Evolutionary conservation across 2,113 vertebrate genomes (phyloP), one percentile per base, ranked within the genome.

Genomic region (Xyliphius kryptos): DNA sequence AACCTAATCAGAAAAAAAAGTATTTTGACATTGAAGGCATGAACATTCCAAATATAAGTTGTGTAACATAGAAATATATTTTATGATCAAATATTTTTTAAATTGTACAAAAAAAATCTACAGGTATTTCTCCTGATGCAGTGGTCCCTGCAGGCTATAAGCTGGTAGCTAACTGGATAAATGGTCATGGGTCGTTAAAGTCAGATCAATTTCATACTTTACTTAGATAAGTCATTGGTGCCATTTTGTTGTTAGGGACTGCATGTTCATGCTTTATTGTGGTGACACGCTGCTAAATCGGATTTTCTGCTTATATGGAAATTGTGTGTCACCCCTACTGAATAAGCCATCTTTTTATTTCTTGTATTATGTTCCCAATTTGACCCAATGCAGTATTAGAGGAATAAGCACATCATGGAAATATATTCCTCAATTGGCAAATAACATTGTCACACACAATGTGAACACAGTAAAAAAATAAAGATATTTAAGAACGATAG

Each of bases 221-320:
- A 70, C 72, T 41, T 26, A 82, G 82, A 84, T 46, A 46, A 78
- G 68, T 44, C 60, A 50, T 61, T 70, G 26, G 48, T 49, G 66
- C 60, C 56, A 48, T 63, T 74, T 56, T 66, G 63, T 78, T 80
- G 76, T 72, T 72, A 71, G 80, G 59, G 73, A 68, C 70, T n/a
- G 71, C 53, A 76, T 66, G 49, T 79, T 77, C 64, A 73, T 69
- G 22, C 77, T 85, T 89, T 88, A 85, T 88, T 81, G 80, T 82
- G 69, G 59, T 83, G 84, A 89, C 84, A 81, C 73, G 72, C 80
- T 82, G 83, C 87, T 83, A 87, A 89, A 89, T 89, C 83, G 84
- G 82, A 88, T 89, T 88, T 87, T 82, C 83, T 85, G 81, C 83
- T 72, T 78, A 78, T 83, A 84, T 86, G 83, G 82, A 85, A 87